Evolutionary conservation across 2,888 invertebrate species (phyloP).

Genomic region (Xestoiulus laeticollis): DNA sequence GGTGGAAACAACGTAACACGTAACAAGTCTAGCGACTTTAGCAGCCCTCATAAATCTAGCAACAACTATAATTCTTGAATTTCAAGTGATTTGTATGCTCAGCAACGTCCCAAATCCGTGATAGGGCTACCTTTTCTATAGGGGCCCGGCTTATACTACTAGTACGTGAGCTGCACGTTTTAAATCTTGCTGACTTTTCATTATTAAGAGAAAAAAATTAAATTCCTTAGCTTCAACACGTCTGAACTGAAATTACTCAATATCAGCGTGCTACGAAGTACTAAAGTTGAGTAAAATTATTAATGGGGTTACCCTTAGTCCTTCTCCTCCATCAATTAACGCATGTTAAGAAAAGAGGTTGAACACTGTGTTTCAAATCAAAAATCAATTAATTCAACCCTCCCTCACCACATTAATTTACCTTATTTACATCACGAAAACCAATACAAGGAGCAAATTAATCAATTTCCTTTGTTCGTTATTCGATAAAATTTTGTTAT

Average conservation of each 20-base stretch:
- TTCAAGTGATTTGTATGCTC: neutral
- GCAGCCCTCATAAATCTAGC: slow-evolving; percentile 5
- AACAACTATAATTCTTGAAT: slow-evolving; percentile 4
- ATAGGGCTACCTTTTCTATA: neutral
- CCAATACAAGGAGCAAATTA: neutral
- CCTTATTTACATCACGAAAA: neutral
- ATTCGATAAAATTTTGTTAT: slow-evolving; percentile 7
- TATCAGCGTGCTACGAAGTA: neutral
- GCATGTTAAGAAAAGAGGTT: slow-evolving; percentile 10
- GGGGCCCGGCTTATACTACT: no score
- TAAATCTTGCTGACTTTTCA: neutral
- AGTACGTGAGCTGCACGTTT: slow-evolving; percentile 5
- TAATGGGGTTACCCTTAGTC: slow-evolving; percentile 2
- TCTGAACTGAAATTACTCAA: neutral
- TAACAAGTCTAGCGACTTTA: neutral
- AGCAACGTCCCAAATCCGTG: neutral
- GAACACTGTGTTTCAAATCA: neutral
- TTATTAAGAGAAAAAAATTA: neutral
- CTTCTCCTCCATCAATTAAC: slow-evolving; percentile 10
- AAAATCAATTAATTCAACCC: neutral
- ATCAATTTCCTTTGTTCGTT: neutral
- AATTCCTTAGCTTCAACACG: neutral
- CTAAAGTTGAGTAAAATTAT: neutral
- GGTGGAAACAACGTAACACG: neutral
- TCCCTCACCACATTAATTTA: neutral